Percentiles rank a stretch among this genome's conserved stretches.
Conservation (phyloP, 2,888 invertebrate species). For the Cheilosia grossa region DNA sequence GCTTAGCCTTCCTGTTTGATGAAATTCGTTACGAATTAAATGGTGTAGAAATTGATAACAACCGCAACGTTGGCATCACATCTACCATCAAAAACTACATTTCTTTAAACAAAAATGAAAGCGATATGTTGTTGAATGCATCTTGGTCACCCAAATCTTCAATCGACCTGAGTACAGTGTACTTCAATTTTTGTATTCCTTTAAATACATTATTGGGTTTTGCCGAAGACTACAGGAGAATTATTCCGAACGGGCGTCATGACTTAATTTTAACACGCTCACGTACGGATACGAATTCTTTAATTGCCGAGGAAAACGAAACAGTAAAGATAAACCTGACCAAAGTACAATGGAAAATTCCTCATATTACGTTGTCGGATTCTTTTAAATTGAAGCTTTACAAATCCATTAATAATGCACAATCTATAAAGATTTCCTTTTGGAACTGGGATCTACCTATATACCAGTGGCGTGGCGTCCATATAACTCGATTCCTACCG, state of each 20-base stretch:
- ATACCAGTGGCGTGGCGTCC: no score
- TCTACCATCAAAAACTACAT: slow-evolving; percentile 79
- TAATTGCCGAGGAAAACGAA: neutral
- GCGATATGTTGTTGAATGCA: slow-evolving; percentile 75
- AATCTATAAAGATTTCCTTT: slow-evolving; percentile 44
- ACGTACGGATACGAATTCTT: neutral
- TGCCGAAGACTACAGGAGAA: slow-evolving; percentile 79
- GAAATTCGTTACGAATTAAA: slow-evolving; percentile 78
- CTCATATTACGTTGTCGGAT: slow-evolving; percentile 28
- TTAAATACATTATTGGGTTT: slow-evolving; percentile 78
- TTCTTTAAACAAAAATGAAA: slow-evolving; percentile 76
- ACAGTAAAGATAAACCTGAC: slow-evolving; percentile 10
- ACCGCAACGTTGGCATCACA: slow-evolving; percentile 55
- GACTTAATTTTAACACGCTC: slow-evolving; percentile 78
- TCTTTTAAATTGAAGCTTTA: slow-evolving; percentile 44
- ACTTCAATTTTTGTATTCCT: slow-evolving; percentile 77
- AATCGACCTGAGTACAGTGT: slow-evolving; percentile 59
- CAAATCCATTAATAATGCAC: slow-evolving; percentile 40
- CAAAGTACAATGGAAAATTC: slow-evolving; percentile 55
- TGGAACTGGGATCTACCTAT: slow-evolving; percentile 53
- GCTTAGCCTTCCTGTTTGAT: slow-evolving; percentile 49
- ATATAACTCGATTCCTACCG: no score
- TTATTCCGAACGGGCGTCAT: slow-evolving; percentile 80
- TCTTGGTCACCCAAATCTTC: slow-evolving; percentile 73
- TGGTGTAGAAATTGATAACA: slow-evolving; percentile 77